phyloP scores from a whole-genome alignment of 2,797 vertebrate species.

The Gymnothorax javanicus region DNA sequence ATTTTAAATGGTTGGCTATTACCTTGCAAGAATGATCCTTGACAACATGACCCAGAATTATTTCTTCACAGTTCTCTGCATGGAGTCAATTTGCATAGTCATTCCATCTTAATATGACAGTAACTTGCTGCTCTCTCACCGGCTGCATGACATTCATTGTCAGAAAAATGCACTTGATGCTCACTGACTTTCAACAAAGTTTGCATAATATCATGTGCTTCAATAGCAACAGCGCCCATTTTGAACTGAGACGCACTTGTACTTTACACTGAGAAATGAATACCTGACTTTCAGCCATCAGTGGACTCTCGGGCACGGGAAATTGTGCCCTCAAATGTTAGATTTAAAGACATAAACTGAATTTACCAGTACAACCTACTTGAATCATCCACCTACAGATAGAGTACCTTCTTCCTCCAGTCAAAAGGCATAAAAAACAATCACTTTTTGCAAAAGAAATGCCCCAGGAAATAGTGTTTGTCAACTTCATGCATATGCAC shows the following conservation, averaged over 20 bases:
- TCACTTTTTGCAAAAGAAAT: constrained; percentile 58
- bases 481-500: constrained; percentile 74
- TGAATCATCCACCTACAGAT: no score
- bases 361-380: no score
- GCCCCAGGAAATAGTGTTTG: constrained; percentile 67
- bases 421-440: constrained; percentile 70
- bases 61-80: neutral
- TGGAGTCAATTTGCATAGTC: neutral
- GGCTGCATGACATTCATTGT: neutral
- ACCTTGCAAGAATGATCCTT: neutral
- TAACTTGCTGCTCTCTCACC: neutral
- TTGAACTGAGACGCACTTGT: neutral
- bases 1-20: neutral
- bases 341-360: neutral
- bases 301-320: neutral
- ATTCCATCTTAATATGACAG: neutral
- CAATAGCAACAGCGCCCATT: neutral
- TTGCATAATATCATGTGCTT: neutral
- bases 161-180: neutral
- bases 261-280: neutral
- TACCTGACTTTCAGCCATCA: neutral
- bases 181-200: neutral
- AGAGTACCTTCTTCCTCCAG: constrained; percentile 58
- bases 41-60: neutral
- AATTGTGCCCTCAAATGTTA: neutral